Evolutionary conservation across 2,113 vertebrate genomes (phyloP).

Genomic region (Pongo pygmaeus): DNA sequence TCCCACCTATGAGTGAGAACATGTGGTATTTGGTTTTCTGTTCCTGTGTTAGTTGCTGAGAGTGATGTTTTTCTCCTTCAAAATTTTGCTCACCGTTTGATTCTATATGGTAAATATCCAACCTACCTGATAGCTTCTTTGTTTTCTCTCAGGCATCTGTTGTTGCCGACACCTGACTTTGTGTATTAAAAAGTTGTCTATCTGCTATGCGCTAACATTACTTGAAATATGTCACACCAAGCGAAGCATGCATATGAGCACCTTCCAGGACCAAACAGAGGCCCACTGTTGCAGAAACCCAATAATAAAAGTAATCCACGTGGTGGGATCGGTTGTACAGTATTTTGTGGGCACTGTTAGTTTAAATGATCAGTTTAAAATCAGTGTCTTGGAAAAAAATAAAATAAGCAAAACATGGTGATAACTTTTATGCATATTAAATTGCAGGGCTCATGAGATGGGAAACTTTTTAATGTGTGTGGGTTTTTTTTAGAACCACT

Average conservation of each 20-base stretch:
- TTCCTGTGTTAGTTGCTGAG: too few species aligned
- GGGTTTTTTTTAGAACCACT: conserved; percentile 1
- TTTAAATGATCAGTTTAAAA: conserved; percentile 52
- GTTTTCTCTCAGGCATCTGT: neutral
- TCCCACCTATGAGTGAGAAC: too few species aligned
- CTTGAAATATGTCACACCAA: conserved; percentile 56
- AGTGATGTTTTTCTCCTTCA: neutral
- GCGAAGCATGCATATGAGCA: conserved; percentile 51
- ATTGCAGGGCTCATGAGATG: conserved; percentile 38
- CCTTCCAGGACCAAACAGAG: conserved; percentile 46
- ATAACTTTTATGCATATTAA: conserved; percentile 63
- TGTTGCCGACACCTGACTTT: neutral
- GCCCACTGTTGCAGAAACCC: conserved; percentile 9
- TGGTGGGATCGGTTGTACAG: neutral
- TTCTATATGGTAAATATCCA: neutral
- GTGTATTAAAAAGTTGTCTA: neutral
- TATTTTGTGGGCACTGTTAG: conserved; percentile 15
- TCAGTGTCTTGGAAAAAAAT: conserved; percentile 39
- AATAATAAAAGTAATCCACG: conserved; percentile 50
- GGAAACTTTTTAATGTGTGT: conserved; percentile 5
- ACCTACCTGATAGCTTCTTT: neutral
- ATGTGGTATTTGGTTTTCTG: too few species aligned
- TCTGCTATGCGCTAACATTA: neutral
- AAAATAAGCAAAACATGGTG: conserved; percentile 46
- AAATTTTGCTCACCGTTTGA: conserved; percentile 33